Base-by-base conservation (phyloP, 2,888 invertebrate species). In the Drosophila prostipennis region DNA sequence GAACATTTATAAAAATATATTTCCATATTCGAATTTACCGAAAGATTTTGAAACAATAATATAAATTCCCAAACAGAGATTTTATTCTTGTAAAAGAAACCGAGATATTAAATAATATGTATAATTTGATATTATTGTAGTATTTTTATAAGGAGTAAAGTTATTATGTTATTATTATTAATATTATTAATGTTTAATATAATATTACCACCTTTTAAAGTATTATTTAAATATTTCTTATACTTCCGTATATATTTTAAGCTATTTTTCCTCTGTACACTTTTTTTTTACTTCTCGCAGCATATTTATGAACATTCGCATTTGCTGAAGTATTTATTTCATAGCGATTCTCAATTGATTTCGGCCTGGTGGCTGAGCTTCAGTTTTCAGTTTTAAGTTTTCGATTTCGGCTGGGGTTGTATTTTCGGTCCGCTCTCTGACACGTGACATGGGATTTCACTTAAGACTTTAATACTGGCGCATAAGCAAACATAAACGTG, bases 391-490 rank as follows among this genome's bases (percentile, higher is more conserved):
- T 72, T 61, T 43, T 46, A 14, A 29, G 45, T 45, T 43, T 55
- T 40, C 26, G 34, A 32, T 52, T 58, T 45, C 45, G 14, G 39
- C 13, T 56, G 39, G 64, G 49, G 14, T 26, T 43, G 37, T 52
- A 46, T 64, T 60, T 52, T 48, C 53, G 64, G 39, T 36, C 58
- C 59, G 71, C 76, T 73, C 76, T 70, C 74, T 90, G 90, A 90
- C 91, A 91, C 91, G 82, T 90, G 91, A 91, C 90, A 90, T 89
- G 88, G 82, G 88, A 91, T 89, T 91, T 90, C 90, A 90, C 91
- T 90, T 90, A 89, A 89, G 87, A 81, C 78, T 79, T 84, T 84
- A 85, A 85, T 89, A 77, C 85, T 74, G 58, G 57, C 68, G 74
- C 71, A 83, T 82, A 78, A 78, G 86, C 74, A 79, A 82, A 82